Evolutionary conservation across 1,140 invertebrate genomes (phyloP).

Genomic region (Eupristina koningsbergeri): DNA sequence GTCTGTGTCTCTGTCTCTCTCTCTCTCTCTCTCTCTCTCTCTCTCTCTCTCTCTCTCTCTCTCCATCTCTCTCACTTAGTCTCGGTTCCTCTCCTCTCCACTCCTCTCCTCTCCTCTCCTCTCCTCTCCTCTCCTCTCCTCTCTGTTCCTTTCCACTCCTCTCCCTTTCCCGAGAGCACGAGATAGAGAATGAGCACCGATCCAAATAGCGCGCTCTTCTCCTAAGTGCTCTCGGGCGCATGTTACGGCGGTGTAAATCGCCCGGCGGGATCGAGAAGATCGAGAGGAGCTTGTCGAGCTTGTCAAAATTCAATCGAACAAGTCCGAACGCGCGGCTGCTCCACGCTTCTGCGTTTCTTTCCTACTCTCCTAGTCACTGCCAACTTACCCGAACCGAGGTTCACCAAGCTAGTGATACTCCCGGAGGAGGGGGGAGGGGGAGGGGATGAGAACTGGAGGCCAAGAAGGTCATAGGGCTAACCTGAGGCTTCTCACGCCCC

Average conservation of each 20-base stretch:
- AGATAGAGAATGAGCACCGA: not conserved
- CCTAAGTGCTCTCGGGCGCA: conserved; percentile 10
- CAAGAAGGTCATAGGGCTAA: conserved; percentile 72
- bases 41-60: too few relatives aligned
- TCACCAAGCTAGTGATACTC: conserved; percentile 7
- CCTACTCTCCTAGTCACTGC: not conserved
- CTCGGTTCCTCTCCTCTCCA: too few relatives aligned
- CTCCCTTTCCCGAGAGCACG: not conserved
- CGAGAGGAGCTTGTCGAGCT: conserved; percentile 67
- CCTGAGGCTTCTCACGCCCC: conserved; percentile 74
- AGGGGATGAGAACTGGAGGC: conserved; percentile 49
- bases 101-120: too few relatives aligned
- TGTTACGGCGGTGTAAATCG: conserved; percentile 55
- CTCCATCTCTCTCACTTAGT: too few relatives aligned
- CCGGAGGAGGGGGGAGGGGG: not conserved
- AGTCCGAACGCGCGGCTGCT: conserved; percentile 57
- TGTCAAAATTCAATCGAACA: conserved; percentile 73
- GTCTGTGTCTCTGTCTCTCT: too few relatives aligned
- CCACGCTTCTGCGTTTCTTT: conserved; percentile 46
- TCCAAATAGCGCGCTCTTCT: not conserved
- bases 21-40: too few relatives aligned
- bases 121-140: conserved; percentile 39
- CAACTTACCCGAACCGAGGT: not conserved
- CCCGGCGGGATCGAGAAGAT: conserved; percentile 63
- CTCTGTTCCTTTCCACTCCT: not conserved